These are phyloP conservation scores for Gandaritis pyraliata DNA, from an alignment of 2,888 invertebrate genomes.

Conservation along the genomic window DNA sequence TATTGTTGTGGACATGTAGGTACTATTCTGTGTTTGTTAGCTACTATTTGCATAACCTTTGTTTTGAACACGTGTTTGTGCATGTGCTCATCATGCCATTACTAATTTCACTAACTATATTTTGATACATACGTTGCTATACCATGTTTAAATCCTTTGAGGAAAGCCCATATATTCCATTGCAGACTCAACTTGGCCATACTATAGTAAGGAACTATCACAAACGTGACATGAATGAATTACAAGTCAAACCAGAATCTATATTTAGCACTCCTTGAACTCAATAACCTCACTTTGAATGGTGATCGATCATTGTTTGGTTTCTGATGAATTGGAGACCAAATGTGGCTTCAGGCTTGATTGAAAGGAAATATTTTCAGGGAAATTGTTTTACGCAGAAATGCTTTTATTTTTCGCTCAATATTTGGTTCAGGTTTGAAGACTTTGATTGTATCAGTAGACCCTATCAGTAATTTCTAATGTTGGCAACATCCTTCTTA, in stretches of 20 bases:
- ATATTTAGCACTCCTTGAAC: slow-evolving; percentile 25
- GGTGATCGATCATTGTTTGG: slow-evolving; percentile 21
- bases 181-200: too few relatives aligned
- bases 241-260: slow-evolving; percentile 1
- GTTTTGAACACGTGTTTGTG: slow-evolving; percentile 19
- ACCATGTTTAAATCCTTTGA: too few relatives aligned
- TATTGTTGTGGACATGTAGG: neutral
- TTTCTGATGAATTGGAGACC: slow-evolving; percentile 22
- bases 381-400: neutral
- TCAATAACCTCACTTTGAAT: slow-evolving; percentile 20
- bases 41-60: slow-evolving; percentile 23
- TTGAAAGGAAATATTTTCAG: slow-evolving; percentile 12
- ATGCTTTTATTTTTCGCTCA: too few relatives aligned
- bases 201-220: too few relatives aligned
- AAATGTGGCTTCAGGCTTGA: slow-evolving; percentile 21
- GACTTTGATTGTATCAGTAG: too few relatives aligned
- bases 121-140: too few relatives aligned
- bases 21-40: slow-evolving; percentile 5
- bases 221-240: too few relatives aligned
- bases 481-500: too few relatives aligned
- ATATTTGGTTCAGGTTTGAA: too few relatives aligned
- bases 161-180: too few relatives aligned
- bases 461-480: too few relatives aligned
- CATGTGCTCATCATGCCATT: neutral
- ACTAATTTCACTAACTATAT: neutral